These are phyloP conservation scores for Bergia puertoricense DNA, from an alignment of 92 coral and sea anemone genomes.

Conservation along the genomic window DNA sequence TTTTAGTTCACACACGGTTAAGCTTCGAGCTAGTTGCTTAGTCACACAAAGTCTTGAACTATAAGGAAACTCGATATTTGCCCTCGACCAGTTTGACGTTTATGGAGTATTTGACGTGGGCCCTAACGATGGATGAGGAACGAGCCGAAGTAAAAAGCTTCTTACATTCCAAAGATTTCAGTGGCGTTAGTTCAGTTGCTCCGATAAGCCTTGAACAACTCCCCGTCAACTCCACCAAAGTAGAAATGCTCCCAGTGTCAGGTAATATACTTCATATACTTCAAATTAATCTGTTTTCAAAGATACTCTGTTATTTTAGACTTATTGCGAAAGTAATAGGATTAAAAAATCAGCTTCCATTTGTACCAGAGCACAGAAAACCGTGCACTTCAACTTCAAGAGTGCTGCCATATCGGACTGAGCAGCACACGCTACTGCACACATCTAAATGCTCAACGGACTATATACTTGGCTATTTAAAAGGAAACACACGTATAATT, in stretches of 20 bases:
- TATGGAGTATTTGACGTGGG: slow-evolving; percentile 21
- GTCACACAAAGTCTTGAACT: slow-evolving; percentile 7
- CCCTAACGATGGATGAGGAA: slow-evolving; percentile 14
- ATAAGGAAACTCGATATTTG: slow-evolving; percentile 27
- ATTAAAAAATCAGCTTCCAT: slow-evolving; percentile 1
- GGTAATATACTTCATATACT: slow-evolving; percentile 8
- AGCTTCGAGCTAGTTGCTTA: background rate
- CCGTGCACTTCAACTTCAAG: background rate
- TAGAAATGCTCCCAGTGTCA: slow-evolving; percentile 12
- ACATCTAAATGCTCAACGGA: no score
- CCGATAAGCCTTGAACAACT: background rate
- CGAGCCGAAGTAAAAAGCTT: background rate
- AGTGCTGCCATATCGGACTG: background rate
- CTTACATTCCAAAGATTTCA: slow-evolving; percentile 26
- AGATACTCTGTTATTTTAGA: background rate
- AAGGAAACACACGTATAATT: background rate
- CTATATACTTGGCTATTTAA: no score
- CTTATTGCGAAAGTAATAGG: background rate
- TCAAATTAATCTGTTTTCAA: background rate
- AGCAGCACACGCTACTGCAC: background rate
- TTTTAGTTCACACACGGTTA: background rate
- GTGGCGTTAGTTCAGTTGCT: background rate
- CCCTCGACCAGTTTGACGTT: slow-evolving; percentile 10
- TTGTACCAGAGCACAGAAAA: background rate
- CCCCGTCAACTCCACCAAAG: background rate